Percentiles rank a stretch among this genome's conserved stretches.
Conservation (phyloP, 2,888 invertebrate genomes). For the Acanthococcus lagerstroemiae region DNA sequence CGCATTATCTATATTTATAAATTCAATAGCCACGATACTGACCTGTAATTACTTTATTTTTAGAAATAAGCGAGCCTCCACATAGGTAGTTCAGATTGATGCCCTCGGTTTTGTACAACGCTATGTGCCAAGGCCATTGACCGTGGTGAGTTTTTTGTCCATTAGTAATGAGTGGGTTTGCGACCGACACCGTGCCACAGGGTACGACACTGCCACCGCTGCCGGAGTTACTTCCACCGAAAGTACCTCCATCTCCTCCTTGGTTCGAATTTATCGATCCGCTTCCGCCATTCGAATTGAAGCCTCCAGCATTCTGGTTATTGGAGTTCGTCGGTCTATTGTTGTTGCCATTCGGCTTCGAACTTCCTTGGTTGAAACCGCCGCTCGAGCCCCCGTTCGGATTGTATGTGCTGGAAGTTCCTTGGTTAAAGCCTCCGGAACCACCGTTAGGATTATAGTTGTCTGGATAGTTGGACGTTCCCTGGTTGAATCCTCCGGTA, state of each 20-base stretch:
- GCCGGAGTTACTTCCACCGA: not conserved
- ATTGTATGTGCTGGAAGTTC: no score
- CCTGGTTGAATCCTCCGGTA: no score
- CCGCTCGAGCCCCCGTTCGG: no score
- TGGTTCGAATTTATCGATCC: not conserved
- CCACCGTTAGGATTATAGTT: no score
- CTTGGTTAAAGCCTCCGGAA: no score
- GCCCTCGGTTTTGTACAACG: slow-evolving; percentile 49
- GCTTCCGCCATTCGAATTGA: not conserved
- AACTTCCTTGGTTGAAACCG: no score
- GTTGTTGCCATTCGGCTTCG: no score
- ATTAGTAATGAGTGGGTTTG: slow-evolving; percentile 50
- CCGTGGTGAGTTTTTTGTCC: slow-evolving; percentile 51
- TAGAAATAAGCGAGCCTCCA: slow-evolving; percentile 52
- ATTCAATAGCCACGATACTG: not conserved
- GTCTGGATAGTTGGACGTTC: no score
- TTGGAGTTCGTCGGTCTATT: no score
- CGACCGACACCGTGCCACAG: slow-evolving; percentile 34
- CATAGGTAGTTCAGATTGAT: slow-evolving; percentile 49
- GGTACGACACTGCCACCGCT: not conserved
- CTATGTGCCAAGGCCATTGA: slow-evolving; percentile 60
- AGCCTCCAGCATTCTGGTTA: not conserved
- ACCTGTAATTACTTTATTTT: slow-evolving; percentile 48
- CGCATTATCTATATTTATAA: not conserved
- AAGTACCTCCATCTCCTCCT: not conserved